Evolutionary conservation across 1,140 invertebrate species (phyloP).

Genomic region (Monochamus saltuarius): DNA sequence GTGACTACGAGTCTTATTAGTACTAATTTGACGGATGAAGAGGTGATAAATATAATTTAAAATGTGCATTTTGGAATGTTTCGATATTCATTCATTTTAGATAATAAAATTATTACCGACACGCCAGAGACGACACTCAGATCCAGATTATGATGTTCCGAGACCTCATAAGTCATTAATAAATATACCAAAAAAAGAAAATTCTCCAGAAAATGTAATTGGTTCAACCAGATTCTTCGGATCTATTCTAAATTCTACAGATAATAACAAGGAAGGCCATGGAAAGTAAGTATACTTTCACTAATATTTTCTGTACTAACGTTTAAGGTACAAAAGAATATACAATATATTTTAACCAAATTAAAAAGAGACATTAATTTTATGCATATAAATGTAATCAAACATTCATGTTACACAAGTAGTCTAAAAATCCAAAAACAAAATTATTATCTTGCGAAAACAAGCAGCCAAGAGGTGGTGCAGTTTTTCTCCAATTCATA

Average conservation of each 20-base stretch:
- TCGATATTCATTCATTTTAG: slow-evolving; percentile 27
- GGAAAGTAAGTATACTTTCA: too few species aligned
- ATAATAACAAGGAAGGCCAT: not conserved
- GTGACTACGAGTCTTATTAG: slow-evolving; percentile 42
- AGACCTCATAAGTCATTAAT: slow-evolving; percentile 48
- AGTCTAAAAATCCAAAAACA: too few species aligned
- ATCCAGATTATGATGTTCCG: slow-evolving; percentile 54
- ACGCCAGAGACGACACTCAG: slow-evolving; percentile 44
- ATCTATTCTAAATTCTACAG: slow-evolving; percentile 26
- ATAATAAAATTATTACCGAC: slow-evolving; percentile 39
- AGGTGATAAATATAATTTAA: slow-evolving; percentile 30
- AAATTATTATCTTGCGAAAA: too few species aligned
- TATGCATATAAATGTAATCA: too few species aligned
- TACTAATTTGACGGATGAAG: slow-evolving; percentile 34
- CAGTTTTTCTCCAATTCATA: too few species aligned
- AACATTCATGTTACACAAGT: too few species aligned
- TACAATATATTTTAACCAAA: too few species aligned
- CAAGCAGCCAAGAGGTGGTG: too few species aligned
- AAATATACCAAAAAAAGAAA: slow-evolving; percentile 30
- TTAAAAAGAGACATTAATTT: too few species aligned
- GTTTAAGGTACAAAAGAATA: too few species aligned
- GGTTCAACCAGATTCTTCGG: slow-evolving; percentile 46
- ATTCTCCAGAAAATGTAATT: slow-evolving; percentile 29
- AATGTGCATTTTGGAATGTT: not conserved
- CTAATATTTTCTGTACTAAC: too few species aligned